Evolutionary conservation across 2,797 vertebrate genomes (phyloP), one percentile per base, ranked within the genome.

Genomic region (Darevskia mixta): DNA sequence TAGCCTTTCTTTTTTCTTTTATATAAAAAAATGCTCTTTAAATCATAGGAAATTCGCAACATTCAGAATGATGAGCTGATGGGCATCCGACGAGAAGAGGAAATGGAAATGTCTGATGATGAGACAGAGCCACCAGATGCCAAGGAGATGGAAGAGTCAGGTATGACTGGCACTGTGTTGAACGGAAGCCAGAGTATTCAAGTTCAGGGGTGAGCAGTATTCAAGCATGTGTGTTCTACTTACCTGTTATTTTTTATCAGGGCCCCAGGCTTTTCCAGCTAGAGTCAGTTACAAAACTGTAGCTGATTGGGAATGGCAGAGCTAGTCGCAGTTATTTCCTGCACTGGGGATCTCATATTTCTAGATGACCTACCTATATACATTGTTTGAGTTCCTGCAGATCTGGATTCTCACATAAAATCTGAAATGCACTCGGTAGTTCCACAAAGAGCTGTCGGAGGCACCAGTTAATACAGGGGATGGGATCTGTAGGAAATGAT

Each of bases 51-150:
- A 96, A 98, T 99, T 80, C 97, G 98, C 92, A 99, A 99, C 96
- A 98, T 99, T 96, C 98, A 99, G 95, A 99, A 98, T 1, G 98
- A 99, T 95, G 98, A 99, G 95, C 97, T 99, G 93, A 99, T 99
- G 99, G 98, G 98, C 91, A 99, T 99, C 96, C 98, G 99, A 41
- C 96, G 98, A 89, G 99, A 99, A 95, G 98, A 99, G 94, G 98
- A 99, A 95, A 99, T 99, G 99, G 99, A 99, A 93, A 99, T 99
- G 98, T 99, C 99, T 29, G 98, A 99, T 29, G 98, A 99, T 32
- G 98, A 99, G 96, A 98, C 98, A 96, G 98, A 98, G 94, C 93
- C 91, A 3, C 84, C 96, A 3, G 98, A 98, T 93, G 97, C 96
- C 96, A 99, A 98, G 95, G 98, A 98, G 96, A 97, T 97, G 0